phyloP scores from a whole-genome alignment of 2,888 invertebrate species.

The Pedicia rivosa region DNA sequence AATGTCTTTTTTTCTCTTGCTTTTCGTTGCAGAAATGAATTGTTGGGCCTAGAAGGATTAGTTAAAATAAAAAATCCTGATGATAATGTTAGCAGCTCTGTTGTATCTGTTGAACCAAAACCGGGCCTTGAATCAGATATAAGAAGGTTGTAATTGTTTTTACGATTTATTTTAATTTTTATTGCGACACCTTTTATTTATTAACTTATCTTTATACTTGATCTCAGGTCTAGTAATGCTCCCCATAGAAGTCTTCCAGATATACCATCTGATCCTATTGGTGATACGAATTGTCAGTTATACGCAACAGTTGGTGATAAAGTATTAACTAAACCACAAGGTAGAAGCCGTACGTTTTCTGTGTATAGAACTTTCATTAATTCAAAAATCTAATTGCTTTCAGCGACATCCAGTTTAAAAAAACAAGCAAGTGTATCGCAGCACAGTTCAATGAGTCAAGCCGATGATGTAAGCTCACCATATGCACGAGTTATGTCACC shows the following conservation, averaged over 20 bases:
- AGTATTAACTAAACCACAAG: constrained; percentile 25
- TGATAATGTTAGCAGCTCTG: constrained; percentile 32
- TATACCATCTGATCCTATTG: constrained; percentile 55
- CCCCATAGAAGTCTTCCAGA: constrained; percentile 69
- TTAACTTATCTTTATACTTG: too few species aligned
- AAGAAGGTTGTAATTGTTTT: constrained; percentile 9
- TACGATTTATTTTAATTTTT: not conserved
- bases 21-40: constrained; percentile 40
- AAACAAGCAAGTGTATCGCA: constrained; percentile 39
- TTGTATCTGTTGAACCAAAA: constrained; percentile 16
- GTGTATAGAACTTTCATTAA: constrained; percentile 1
- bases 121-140: constrained; percentile 14
- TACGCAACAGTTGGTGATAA: constrained; percentile 67
- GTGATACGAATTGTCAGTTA: constrained; percentile 68
- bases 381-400: not conserved
- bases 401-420: constrained; percentile 26
- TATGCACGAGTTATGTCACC: constrained; percentile 48
- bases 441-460: constrained; percentile 40
- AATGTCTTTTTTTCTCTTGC: not conserved
- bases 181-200: constrained; percentile 3
- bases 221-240: constrained; percentile 31
- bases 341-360: constrained; percentile 25
- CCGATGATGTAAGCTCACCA: constrained; percentile 41
- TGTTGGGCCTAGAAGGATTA: constrained; percentile 54
- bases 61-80: constrained; percentile 56